phyloP scores from a whole-genome alignment of 2,797 vertebrate species.

The Siniperca obscura region DNA sequence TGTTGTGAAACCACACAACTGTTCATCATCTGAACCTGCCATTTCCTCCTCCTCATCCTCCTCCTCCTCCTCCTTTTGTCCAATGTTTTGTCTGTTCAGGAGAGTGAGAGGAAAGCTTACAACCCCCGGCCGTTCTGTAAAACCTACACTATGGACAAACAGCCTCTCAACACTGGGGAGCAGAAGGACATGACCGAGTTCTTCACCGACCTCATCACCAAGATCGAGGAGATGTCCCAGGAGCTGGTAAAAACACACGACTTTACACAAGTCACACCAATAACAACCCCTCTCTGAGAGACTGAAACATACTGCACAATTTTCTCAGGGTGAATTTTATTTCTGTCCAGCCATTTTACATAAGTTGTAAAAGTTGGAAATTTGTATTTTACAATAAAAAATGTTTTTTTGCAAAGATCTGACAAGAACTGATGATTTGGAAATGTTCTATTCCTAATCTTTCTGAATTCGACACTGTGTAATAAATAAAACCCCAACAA shows the following conservation, averaged over 20 bases:
- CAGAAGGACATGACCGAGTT: constrained; percentile 99
- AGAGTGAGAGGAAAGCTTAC: constrained; percentile 98
- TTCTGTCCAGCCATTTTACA: not conserved
- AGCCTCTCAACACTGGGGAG: constrained; percentile 97
- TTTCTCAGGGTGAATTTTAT: not conserved
- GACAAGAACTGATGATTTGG: not conserved
- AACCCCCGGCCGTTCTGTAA: constrained; percentile 98
- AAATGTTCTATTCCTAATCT: not conserved
- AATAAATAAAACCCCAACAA: not conserved
- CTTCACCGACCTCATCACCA: constrained; percentile 99
- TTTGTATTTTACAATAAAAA: not conserved
- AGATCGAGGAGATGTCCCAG: constrained; percentile 99
- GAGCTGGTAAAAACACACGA: constrained; percentile 88
- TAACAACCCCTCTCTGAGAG: not conserved
- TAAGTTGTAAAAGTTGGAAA: not conserved
- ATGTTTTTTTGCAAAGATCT: not conserved
- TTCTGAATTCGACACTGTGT: not conserved
- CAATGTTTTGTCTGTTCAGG: constrained; percentile 76
- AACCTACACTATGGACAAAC: constrained; percentile 99
- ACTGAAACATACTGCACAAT: too few species aligned
- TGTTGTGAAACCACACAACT: not conserved
- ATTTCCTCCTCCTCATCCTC: too few species aligned
- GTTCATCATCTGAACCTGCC: too few species aligned
- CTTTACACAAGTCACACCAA: too few species aligned
- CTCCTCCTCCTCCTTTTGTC: not conserved